phyloP scores from a whole-genome alignment of 2,797 vertebrate genomes.

The Anabas testudineus region DNA sequence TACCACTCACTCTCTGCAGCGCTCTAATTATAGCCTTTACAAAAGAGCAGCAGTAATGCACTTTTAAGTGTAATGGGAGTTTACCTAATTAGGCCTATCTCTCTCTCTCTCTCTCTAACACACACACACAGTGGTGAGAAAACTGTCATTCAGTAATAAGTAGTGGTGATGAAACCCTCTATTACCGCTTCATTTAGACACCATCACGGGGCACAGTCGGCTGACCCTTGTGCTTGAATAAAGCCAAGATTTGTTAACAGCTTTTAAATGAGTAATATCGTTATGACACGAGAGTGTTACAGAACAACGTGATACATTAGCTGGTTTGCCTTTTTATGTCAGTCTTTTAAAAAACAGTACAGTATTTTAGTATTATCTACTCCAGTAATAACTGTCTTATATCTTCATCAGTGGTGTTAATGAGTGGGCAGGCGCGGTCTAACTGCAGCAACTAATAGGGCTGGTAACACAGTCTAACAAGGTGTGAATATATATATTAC shows the following conservation, averaged over 20 bases:
- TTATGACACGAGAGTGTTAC: conserved; percentile 33
- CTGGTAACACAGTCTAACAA: conserved; percentile 56
- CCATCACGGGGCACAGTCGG: conserved; percentile 43
- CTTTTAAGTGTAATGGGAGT: conserved; percentile 81
- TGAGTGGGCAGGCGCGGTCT: conserved; percentile 46
- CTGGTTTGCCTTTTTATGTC: conserved; percentile 34
- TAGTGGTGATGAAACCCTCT: conserved; percentile 71
- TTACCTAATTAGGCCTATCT: conserved; percentile 79
- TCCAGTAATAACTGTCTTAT: conserved; percentile 39
- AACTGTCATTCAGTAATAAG: conserved; percentile 75
- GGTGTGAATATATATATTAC: conserved; percentile 58
- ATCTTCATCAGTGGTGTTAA: conserved; percentile 59
- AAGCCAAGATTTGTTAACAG: conserved; percentile 38
- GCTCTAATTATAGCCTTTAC: conserved; percentile 78
- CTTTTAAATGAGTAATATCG: conserved; percentile 58
- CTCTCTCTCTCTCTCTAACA: conserved; percentile 22
- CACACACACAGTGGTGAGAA: conserved; percentile 54
- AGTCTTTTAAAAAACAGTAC: conserved; percentile 41
- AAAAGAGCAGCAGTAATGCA: conserved; percentile 81
- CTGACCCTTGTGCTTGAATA: conserved; percentile 59
- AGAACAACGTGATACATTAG: conserved; percentile 39
- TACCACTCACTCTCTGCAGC: conserved; percentile 69
- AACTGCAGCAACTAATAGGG: conserved; percentile 56
- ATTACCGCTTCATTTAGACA: conserved; percentile 73
- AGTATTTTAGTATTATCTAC: conserved; percentile 43